Base-by-base conservation (phyloP, 2,113 vertebrate species). In the Fulmarus glacialis region DNA sequence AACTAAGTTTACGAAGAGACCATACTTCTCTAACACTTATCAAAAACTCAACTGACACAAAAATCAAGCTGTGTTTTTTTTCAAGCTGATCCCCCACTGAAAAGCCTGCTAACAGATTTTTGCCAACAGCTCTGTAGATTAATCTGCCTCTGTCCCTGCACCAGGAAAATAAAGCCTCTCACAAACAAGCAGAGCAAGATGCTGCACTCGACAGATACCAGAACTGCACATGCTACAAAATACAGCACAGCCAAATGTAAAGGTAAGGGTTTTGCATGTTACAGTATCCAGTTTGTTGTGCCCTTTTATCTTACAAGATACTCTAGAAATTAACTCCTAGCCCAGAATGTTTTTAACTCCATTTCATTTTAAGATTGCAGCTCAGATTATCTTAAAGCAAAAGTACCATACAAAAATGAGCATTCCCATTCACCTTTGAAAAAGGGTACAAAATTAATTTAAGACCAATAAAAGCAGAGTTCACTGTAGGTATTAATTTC, bases 131-230 rank as follows among this genome's bases (percentile, higher is more conserved):
- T 59, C 64, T 74, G 45, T 4, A 43, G 75, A 92, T 93, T 93
- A 93, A 95, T 95, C 90, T 83, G 87, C 53, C 79, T 56, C 92
- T 90, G 63, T 71, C 75, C 90, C 89, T 59, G 67, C 81, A 89
- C 29, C 47, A 63, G 68, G 82, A 62, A 66, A 90, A 83, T 81
- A 77, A 94, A 97, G 71, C 70, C 89, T 87, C 47, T 36, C 36
- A 79, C 56, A 89, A 74, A 63, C 40, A 84, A 94, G 93, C 67
- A 86, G 75, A 90, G 71, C 67, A 92, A 89, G 94, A 92, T 86
- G 75, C 94, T 89, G 87, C 63, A 56, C 91, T 94, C 27, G 42
- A 75, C 93, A 95, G 89, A 77, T 70, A 87, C 27, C 80, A 92
- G 75, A 96, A 77, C 24, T 8, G 13, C 82, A 86, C 75, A 36